Evolutionary conservation across 2,797 vertebrate species (phyloP), one percentile per base, ranked within the genome.

Genomic region (Valencia hispanica): DNA sequence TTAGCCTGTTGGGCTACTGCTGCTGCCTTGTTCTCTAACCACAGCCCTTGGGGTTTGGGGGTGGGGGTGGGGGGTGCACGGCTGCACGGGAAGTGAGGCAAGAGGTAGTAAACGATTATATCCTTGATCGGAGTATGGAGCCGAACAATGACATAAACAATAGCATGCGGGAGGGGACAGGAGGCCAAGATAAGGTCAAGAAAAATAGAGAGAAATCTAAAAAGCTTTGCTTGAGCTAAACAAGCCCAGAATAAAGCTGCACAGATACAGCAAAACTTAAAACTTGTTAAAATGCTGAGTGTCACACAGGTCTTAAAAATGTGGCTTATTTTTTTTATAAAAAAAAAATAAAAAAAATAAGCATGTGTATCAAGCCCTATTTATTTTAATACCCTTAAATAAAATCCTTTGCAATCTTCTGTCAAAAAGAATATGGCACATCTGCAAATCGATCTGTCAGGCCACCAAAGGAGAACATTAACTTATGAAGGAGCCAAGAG

Each of bases 61-160:
- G 80, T 61, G 78, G 89, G 25, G 1, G 55, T 11, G 83, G 81
- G 61, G 80, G 89, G 84, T 79, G 59, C 83, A 77, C 88, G 84
- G 79, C 82, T 77, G 82, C 75, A 66, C 74, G 70, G 80, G 25
- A 79, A 92, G 90, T 79, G 84, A 92, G 86, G 89, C 77, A 75
- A 90, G 86, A 85, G 70, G 86, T 87, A 87, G 90, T 91, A 92
- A 93, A 95, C 87, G 90, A 94, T 93, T 89, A 92, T 93, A 94
- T 93, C 91, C 91, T 89, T 89, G 80, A 93, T 91, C 84, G 82
- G 87, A 90, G 87, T 82, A 86, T 85, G 83, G 68, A 90, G 88
- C 80, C 86, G 70, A 81, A 86, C 81, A 87, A 88, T 89, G 90
- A 87, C 88, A 92, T 91, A 92, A 93, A 94, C 88, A 91, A 91